These are phyloP conservation scores for Miichthys miiuy DNA, from an alignment of 2,797 vertebrate species.

Conservation along the genomic window DNA sequence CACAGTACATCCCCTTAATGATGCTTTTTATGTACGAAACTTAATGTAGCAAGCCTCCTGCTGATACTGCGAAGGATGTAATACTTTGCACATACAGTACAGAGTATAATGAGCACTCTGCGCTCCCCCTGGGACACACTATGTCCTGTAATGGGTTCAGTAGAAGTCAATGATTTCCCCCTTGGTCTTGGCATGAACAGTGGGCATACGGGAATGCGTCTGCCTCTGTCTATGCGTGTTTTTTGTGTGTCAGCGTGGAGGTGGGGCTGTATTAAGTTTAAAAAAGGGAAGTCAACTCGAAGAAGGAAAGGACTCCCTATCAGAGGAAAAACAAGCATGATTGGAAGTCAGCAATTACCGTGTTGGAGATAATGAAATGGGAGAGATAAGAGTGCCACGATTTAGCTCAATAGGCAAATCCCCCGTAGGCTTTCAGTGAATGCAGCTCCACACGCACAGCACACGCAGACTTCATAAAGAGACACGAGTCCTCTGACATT, in stretches of 20 bases:
- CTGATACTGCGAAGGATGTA: slow-evolving; percentile 17
- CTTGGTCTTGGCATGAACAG: slow-evolving; percentile 38
- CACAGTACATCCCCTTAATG: neutral
- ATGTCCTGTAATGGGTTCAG: slow-evolving; percentile 41
- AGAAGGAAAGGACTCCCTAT: slow-evolving; percentile 67
- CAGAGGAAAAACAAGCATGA: slow-evolving; percentile 79
- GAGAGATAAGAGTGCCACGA: slow-evolving; percentile 78
- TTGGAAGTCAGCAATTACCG: slow-evolving; percentile 87
- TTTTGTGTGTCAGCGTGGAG: slow-evolving; percentile 44
- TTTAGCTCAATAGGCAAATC: slow-evolving; percentile 77
- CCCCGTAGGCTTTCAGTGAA: slow-evolving; percentile 75
- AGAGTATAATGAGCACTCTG: slow-evolving; percentile 40
- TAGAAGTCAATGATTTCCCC: slow-evolving; percentile 42
- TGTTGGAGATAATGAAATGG: slow-evolving; percentile 73
- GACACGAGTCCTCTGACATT: slow-evolving; percentile 23
- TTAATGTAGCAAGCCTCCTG: slow-evolving; percentile 12
- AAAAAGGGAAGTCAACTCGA: slow-evolving; percentile 49
- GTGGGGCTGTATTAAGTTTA: slow-evolving; percentile 33
- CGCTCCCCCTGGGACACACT: neutral
- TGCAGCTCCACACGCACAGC: slow-evolving; percentile 85
- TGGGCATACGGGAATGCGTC: slow-evolving; percentile 40
- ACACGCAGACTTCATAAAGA: slow-evolving; percentile 72
- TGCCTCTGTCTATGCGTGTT: slow-evolving; percentile 31
- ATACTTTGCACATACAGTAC: slow-evolving; percentile 12
- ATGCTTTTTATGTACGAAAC: slow-evolving; percentile 15